A percentile compares a stretch with the other conserved stretches of the same genome.
phyloP scores from a whole-genome alignment of 1,140 invertebrate genomes.

The Drosophila pseudoobscura region DNA sequence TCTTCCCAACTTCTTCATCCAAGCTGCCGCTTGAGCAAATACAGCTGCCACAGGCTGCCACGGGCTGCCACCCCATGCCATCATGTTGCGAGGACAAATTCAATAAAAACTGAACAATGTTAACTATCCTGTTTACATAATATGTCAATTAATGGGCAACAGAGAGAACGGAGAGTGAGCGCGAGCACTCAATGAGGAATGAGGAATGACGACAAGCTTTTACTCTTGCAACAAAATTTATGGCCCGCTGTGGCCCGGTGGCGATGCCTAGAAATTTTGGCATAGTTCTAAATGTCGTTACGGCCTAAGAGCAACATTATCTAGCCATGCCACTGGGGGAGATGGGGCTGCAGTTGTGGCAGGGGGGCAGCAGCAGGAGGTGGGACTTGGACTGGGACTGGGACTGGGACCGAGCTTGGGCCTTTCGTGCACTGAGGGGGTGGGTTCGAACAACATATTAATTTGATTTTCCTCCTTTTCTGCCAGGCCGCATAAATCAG shows the following conservation, averaged over 20 bases:
- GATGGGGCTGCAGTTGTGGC: too few relatives aligned
- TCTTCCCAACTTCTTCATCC: not conserved
- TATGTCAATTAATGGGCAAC: constrained; percentile 68
- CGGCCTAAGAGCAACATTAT: constrained; percentile 16
- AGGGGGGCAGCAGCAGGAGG: constrained; percentile 13
- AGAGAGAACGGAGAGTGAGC: not conserved
- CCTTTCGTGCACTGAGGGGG: too few relatives aligned
- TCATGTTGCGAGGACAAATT: constrained; percentile 3
- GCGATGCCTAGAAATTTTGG: constrained; percentile 20
- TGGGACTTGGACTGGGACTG: too few relatives aligned
- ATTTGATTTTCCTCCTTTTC: constrained; percentile 43
- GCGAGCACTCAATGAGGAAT: not conserved
- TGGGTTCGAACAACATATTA: constrained; percentile 32
- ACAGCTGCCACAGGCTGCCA: constrained; percentile 23
- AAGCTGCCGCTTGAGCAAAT: constrained; percentile 24
- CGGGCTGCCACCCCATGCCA: too few relatives aligned
- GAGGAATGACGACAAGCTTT: constrained; percentile 32
- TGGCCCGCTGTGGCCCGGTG: constrained; percentile 25
- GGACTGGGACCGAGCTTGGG: too few relatives aligned
- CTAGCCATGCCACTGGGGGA: not conserved
- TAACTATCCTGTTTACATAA: constrained; percentile 78
- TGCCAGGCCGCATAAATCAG: constrained; percentile 61
- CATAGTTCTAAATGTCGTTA: constrained; percentile 22
- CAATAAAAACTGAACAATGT: constrained; percentile 53
- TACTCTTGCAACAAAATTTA: constrained; percentile 32